Conservation (phyloP, 2,113 vertebrate species). For the Psilopogon haemacephalus region DNA sequence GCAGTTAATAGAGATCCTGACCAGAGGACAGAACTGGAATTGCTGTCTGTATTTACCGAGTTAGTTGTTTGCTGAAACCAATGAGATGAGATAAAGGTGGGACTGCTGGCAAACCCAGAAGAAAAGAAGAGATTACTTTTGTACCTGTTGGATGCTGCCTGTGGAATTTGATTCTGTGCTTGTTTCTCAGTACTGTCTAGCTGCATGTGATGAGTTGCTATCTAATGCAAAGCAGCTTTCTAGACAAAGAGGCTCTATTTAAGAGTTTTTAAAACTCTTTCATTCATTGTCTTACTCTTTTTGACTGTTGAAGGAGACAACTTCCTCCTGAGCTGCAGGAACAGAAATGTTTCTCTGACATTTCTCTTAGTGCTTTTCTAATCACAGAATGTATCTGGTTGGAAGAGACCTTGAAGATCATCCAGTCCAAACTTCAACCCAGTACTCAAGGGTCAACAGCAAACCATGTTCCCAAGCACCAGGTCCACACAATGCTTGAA, state of each 20-base stretch:
- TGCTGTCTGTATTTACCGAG: rapidly evolving
- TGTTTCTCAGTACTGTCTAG: background rate
- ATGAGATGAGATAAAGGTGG: background rate
- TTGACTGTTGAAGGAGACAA: background rate
- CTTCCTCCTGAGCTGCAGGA: background rate
- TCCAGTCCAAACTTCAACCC: no score
- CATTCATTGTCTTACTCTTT: background rate
- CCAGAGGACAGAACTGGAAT: background rate
- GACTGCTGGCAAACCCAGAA: background rate
- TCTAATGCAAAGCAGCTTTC: background rate
- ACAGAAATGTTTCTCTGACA: background rate
- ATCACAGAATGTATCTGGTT: background rate
- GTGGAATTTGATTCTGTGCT: background rate
- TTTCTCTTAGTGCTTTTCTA: background rate
- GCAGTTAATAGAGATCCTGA: background rate
- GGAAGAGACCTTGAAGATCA: no score
- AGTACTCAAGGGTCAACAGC: no score
- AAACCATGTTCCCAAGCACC: no score
- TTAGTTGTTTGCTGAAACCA: background rate
- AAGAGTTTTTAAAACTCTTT: background rate
- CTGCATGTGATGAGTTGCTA: background rate
- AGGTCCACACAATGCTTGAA: no score
- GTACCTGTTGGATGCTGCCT: background rate
- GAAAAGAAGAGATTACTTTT: background rate
- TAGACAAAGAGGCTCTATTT: background rate